Base-by-base conservation (phyloP, 2,888 invertebrate genomes). In the Megastigmus dorsalis region DNA sequence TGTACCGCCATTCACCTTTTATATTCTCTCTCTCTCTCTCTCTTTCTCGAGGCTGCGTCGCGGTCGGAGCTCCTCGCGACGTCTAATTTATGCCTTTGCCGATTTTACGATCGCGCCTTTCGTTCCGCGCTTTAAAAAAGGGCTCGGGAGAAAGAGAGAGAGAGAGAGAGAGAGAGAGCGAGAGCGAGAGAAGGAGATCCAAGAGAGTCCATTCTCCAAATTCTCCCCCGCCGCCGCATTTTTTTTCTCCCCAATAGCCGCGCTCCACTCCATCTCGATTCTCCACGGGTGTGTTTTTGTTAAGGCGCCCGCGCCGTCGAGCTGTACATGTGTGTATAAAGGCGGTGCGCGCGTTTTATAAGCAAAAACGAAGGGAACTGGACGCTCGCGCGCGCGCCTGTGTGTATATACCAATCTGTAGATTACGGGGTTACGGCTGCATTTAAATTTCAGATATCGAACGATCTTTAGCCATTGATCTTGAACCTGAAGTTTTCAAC, bases 31-130 rank as follows among this genome's bases (percentile, higher is more conserved):
- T n/a, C n/a, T n/a, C n/a, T n/a, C n/a, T n/a, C n/a, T n/a, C n/a
- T n/a, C n/a, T n/a, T n/a, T n/a, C 54, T 3, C 15, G 36, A 13
- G 10, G 4, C 59, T 20, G 38, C 7, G 10, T 57, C 30, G 38
- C 36, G 33, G 55, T 62, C 38, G 48, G 26, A n/a, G n/a, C n/a
- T n/a, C n/a, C 30, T 13, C 26, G 10, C 48, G 60, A 43, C 38
- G 63, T 63, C 52, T 48, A 68, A 74, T 74, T 74, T 74, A 74
- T 74, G 63, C 68, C 68, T 38, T 23, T n/a, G 41, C 45, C 57
- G 63, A 62, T 68, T 74, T 68, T 68, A 74, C 74, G 74, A 68
- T 68, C 68, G 48, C 52, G 66, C 66, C 60, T 52, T 50, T 67
- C 57, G 41, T 57, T 57, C 54, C 50, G 41, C 52, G 20, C 18